A percentile compares a stretch with the other conserved stretches of the same genome.
These are phyloP conservation scores for Osmerus eperlanus DNA, from an alignment of 2,113 vertebrate genomes.

Conservation along the genomic window DNA sequence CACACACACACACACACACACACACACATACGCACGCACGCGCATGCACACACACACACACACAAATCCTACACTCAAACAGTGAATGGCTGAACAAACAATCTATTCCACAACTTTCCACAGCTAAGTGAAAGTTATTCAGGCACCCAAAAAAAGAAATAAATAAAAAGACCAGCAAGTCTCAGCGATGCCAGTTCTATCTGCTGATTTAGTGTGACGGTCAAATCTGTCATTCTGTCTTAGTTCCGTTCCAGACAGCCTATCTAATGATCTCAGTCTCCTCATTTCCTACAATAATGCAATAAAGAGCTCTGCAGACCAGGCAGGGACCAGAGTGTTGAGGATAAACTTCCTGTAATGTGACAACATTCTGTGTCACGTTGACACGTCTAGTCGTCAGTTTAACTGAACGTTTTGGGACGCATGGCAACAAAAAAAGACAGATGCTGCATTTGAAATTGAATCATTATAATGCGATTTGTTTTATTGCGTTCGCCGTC, in stretches of 20 bases:
- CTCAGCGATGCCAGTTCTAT: too few species aligned
- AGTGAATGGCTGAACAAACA: not conserved
- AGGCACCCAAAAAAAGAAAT: too few species aligned
- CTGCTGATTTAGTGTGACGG: too few species aligned
- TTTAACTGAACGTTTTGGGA: conserved; percentile 11
- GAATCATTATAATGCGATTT: conserved; percentile 41
- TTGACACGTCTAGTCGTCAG: too few species aligned
- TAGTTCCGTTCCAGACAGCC: too few species aligned
- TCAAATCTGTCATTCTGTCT: too few species aligned
- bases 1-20: conserved; percentile 4
- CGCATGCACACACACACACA: conserved; percentile 16
- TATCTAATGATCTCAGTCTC: conserved; percentile 10
- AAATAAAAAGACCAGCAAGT: too few species aligned
- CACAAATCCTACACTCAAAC: not conserved
- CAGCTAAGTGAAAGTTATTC: too few species aligned
- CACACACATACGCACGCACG: conserved; percentile 1
- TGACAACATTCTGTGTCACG: not conserved
- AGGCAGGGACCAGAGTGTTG: not conserved
- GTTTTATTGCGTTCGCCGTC: conserved; percentile 30
- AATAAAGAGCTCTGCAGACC: conserved; percentile 23
- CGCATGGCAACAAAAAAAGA: not conserved
- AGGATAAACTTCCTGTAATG: not conserved
- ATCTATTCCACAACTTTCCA: not conserved
- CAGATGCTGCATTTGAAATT: conserved; percentile 22
- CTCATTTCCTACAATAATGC: conserved; percentile 33